phyloP scores from a whole-genome alignment of 2,797 vertebrate species.

The Lepilemur septentrionalis region DNA sequence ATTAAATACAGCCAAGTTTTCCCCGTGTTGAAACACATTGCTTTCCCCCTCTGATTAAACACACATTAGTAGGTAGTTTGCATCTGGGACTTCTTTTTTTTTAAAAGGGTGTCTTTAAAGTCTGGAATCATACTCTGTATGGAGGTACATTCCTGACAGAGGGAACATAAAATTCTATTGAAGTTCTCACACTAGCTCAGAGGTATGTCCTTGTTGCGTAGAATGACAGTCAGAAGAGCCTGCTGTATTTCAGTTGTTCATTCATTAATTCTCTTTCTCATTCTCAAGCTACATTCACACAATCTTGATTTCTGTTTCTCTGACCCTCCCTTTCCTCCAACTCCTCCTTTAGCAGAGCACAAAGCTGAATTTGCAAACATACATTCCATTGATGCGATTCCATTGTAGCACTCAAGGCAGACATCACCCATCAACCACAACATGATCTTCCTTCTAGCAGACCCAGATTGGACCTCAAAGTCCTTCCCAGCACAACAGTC shows the following conservation, averaged over 20 bases:
- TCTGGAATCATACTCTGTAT: background rate
- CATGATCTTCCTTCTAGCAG: background rate
- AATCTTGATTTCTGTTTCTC: background rate
- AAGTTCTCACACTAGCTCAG: background rate
- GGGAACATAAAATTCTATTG: background rate
- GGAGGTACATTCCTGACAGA: background rate
- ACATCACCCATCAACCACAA: background rate
- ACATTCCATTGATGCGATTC: background rate
- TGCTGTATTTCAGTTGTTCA: background rate
- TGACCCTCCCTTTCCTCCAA: background rate
- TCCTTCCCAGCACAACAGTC: background rate
- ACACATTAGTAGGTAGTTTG: background rate
- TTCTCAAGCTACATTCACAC: background rate
- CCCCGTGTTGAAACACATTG: background rate
- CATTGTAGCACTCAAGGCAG: background rate
- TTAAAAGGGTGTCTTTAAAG: background rate
- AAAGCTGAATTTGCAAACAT: background rate
- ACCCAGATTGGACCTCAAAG: background rate
- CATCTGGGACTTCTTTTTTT: background rate
- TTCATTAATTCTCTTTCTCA: background rate
- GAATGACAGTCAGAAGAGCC: background rate
- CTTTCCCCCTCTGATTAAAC: background rate
- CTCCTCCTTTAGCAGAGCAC: background rate
- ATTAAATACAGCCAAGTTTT: background rate
- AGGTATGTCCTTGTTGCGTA: background rate